Evolutionary conservation across 2,113 vertebrate species (phyloP).

Genomic region (Oncorhynchus keta): DNA sequence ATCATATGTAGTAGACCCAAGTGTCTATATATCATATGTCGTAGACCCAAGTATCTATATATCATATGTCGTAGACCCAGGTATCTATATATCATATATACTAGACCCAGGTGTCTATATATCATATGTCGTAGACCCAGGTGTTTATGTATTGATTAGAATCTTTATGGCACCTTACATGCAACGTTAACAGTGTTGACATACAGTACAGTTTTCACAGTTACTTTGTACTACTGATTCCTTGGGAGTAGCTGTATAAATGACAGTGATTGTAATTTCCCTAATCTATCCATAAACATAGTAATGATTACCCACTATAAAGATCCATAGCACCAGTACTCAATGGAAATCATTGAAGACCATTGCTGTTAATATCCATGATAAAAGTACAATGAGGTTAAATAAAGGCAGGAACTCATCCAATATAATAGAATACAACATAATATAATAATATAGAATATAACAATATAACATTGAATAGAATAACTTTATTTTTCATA

Average conservation of each 20-base stretch:
- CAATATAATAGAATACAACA: too few species aligned
- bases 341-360: background rate
- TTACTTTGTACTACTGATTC: conserved; percentile 29
- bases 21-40: too few species aligned
- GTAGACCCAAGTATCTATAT: too few species aligned
- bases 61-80: too few species aligned
- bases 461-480: too few species aligned
- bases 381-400: background rate
- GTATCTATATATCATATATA: too few species aligned
- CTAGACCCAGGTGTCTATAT: too few species aligned
- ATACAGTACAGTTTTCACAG: conserved; percentile 27
- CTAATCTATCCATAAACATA: background rate
- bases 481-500: background rate
- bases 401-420: background rate
- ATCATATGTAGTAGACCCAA: too few species aligned
- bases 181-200: conserved; percentile 46
- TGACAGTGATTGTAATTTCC: background rate
- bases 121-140: background rate
- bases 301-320: background rate
- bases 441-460: too few species aligned
- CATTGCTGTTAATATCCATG: background rate
- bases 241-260: background rate
- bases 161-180: conserved; percentile 38
- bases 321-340: background rate
- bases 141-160: conserved; percentile 49